Base-by-base conservation (phyloP, 2,113 vertebrate species). In the Connochaetes taurinus region DNA sequence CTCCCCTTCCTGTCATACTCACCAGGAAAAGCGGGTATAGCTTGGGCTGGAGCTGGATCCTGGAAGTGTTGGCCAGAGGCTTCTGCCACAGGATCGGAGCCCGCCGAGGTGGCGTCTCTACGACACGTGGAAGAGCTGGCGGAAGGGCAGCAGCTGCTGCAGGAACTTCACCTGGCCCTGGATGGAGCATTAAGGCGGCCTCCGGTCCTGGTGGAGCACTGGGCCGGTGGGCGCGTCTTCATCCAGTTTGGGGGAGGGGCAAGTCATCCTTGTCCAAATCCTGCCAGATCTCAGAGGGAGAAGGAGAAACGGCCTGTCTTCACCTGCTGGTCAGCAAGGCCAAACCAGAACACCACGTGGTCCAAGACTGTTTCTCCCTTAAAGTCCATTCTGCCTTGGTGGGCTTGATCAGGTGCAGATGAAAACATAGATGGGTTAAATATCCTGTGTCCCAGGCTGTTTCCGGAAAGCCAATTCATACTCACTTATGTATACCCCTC, bases 51-150 rank as follows among this genome's bases (percentile, higher is more conserved):
- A 67, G 17, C 33, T 19, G 8, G 64, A 67, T 67, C 64, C 64
- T 67, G 64, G 8, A 67, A 67, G 33, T 67, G 33, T 21, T 67
- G 64, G 33, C 64, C n/a, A 67, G 64, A 36, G 33, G 64, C 17
- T 67, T 67, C 17, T 67, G 64, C 64, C n/a, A 67, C 33, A 1
- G 4, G 17, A 67, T 67, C 4, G 17, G 64, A 67, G n/a, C 64
- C 33, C 8, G 2, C 64, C 33, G 0, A 67, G 64, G 64, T 67
- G 64, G 33, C 17, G 1, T 19, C 33, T 67, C 64, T 21, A 36
- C 4, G 8, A 67, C 2, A 1, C 7, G 4, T n/a, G 1, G 64
- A 17, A n/a, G 33, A n/a, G 33, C 62, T 67, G 16, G 33, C 7
- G 16, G 64, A n/a, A 17, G 64, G n/a, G 31, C 64, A 67, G 33